Conservation (phyloP, 1,140 invertebrate genomes). For the Calycopis cecrops region DNA sequence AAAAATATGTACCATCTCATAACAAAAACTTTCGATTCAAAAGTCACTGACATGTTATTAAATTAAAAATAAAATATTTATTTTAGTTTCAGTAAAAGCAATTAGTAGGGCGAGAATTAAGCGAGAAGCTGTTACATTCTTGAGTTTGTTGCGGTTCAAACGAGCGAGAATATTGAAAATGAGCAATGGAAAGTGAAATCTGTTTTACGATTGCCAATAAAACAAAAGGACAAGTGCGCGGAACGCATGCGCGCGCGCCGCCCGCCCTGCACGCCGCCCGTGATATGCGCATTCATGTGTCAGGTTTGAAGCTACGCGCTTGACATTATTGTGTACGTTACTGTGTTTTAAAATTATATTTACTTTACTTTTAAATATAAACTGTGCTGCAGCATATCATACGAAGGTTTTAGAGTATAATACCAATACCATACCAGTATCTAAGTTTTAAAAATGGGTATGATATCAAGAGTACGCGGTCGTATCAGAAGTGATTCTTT, state of each 20-base stretch:
- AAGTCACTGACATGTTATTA: constrained; percentile 52
- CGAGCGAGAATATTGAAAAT: not conserved
- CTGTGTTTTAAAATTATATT: not conserved
- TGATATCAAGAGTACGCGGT: constrained; percentile 80
- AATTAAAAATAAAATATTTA: constrained; percentile 48
- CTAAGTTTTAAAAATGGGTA: constrained; percentile 76
- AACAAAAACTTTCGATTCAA: constrained; percentile 19
- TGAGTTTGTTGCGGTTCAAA: constrained; percentile 20
- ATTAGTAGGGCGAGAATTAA: constrained; percentile 5
- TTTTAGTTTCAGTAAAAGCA: constrained; percentile 2
- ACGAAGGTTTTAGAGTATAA: no score
- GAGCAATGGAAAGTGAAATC: constrained; percentile 30
- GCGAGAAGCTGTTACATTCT: constrained; percentile 8
- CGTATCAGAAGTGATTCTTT: constrained; percentile 78
- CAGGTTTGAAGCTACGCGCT: constrained; percentile 37
- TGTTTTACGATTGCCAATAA: constrained; percentile 28
- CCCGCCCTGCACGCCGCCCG: constrained; percentile 40
- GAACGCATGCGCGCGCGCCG: constrained; percentile 42
- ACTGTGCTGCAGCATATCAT: not conserved
- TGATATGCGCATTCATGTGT: constrained; percentile 53
- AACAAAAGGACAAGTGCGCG: constrained; percentile 16
- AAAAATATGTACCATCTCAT: not conserved
- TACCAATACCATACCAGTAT: no score
- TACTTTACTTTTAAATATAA: not conserved
- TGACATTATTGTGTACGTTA: constrained; percentile 20